These are phyloP conservation scores for Scaptomyza graminum DNA, from an alignment of 1,140 invertebrate species.

Conservation along the genomic window DNA sequence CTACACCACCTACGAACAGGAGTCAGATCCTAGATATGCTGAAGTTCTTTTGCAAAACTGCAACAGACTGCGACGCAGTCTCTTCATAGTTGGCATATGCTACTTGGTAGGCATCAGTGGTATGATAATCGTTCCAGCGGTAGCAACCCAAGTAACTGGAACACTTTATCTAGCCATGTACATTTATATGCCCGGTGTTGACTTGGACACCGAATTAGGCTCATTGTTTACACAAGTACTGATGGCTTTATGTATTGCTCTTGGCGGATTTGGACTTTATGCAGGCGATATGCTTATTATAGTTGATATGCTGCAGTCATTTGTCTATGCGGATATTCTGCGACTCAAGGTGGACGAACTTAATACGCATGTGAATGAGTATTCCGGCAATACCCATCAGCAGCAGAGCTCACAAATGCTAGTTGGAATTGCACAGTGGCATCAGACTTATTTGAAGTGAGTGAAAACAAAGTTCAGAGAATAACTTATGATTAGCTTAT, in stretches of 20 bases:
- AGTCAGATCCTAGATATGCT: slow-evolving; percentile 21
- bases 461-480: not conserved
- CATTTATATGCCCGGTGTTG: slow-evolving; percentile 49
- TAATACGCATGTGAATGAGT: slow-evolving; percentile 8
- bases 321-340: slow-evolving; percentile 47
- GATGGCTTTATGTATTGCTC: slow-evolving; percentile 4
- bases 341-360: slow-evolving; percentile 36
- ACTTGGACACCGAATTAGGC: slow-evolving; percentile 32
- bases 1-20: slow-evolving; percentile 36
- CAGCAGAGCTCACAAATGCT: slow-evolving; percentile 5
- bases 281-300: slow-evolving; percentile 51
- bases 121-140: slow-evolving; percentile 12
- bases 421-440: slow-evolving; percentile 46
- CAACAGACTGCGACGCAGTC: not conserved
- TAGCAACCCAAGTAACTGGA: not conserved
- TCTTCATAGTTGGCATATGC: slow-evolving; percentile 14
- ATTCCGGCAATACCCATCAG: not conserved
- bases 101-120: slow-evolving; percentile 18
- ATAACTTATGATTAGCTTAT: not conserved
- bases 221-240: slow-evolving; percentile 24
- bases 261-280: slow-evolving; percentile 50
- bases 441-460: slow-evolving; percentile 49
- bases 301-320: slow-evolving; percentile 36
- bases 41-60: slow-evolving; percentile 23
- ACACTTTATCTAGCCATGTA: slow-evolving; percentile 34